A percentile compares a stretch with the other conserved stretches of the same genome.
phyloP scores from a whole-genome alignment of 2,113 vertebrate genomes.

The Struthio camelus region DNA sequence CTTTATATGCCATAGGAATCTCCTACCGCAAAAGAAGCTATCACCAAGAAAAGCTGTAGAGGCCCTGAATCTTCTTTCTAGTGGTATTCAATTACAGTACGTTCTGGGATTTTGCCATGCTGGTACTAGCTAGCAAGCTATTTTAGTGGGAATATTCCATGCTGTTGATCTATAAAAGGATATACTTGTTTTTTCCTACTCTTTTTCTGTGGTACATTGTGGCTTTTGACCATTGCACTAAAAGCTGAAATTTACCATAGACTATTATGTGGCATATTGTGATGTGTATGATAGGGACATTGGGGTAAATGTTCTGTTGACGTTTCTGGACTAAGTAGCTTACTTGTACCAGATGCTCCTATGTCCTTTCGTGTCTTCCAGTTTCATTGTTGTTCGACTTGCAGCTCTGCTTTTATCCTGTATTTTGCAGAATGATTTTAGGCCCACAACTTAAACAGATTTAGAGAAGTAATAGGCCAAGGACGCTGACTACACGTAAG shows the following conservation, averaged over 20 bases:
- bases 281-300: accelerated
- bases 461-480: neutral
- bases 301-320: neutral
- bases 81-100: neutral
- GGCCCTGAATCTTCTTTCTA: neutral
- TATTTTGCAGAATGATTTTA: neutral
- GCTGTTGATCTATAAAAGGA: neutral
- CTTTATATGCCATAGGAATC: neutral
- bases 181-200: neutral
- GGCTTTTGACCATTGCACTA: neutral
- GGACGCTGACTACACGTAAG: neutral
- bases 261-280: neutral
- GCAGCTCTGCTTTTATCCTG: neutral
- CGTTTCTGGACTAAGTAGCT: neutral
- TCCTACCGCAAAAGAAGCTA: neutral
- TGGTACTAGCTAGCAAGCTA: neutral
- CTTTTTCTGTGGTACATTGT: neutral
- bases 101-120: neutral
- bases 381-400: neutral
- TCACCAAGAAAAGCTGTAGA: neutral
- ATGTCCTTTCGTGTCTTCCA: neutral
- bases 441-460: neutral
- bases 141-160: neutral
- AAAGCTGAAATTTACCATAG: neutral
- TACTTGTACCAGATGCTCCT: neutral